Percentiles rank a stretch among this genome's conserved stretches.
These are phyloP conservation scores for Crenichthys baileyi DNA, from an alignment of 2,797 vertebrate species.

Conservation along the genomic window DNA sequence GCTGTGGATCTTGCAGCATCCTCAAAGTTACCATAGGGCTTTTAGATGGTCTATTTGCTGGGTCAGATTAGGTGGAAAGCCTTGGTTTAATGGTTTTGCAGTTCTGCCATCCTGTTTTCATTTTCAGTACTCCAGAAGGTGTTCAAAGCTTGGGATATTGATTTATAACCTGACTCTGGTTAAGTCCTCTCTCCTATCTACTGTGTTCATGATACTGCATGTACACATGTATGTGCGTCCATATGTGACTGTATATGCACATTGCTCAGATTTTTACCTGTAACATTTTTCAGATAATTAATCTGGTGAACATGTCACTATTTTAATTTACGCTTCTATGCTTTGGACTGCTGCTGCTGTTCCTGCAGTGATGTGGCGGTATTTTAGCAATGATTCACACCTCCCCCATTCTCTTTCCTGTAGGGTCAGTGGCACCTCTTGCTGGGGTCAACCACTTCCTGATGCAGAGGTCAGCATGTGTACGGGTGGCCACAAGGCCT, in stretches of 20 bases:
- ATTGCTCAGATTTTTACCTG: not conserved
- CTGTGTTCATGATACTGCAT: not conserved
- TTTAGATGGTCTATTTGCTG: not conserved
- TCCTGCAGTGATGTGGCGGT: conserved; percentile 36
- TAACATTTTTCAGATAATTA: conserved; percentile 16
- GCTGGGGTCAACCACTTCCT: conserved; percentile 53
- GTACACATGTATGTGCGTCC: not conserved
- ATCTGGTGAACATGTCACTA: conserved; percentile 39
- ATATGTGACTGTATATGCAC: too few relatives aligned
- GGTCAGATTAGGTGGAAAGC: not conserved
- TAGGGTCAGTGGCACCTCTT: conserved; percentile 12
- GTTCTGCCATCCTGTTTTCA: not conserved
- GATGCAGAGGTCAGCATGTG: conserved; percentile 48
- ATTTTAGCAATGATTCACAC: conserved; percentile 50
- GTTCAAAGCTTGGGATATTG: not conserved
- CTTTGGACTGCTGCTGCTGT: conserved; percentile 30
- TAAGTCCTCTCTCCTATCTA: not conserved
- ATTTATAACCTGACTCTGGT: not conserved
- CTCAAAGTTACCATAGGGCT: not conserved
- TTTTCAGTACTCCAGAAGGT: not conserved
- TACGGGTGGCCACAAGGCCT: conserved; percentile 19
- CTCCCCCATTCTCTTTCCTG: conserved; percentile 28
- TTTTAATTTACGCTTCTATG: conserved; percentile 21
- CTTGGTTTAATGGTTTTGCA: not conserved
- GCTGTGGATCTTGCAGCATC: not conserved